Percentiles rank a stretch among this genome's conserved stretches.
These are phyloP conservation scores for Pyralis farinalis DNA, from an alignment of 2,888 invertebrate species.

Conservation along the genomic window DNA sequence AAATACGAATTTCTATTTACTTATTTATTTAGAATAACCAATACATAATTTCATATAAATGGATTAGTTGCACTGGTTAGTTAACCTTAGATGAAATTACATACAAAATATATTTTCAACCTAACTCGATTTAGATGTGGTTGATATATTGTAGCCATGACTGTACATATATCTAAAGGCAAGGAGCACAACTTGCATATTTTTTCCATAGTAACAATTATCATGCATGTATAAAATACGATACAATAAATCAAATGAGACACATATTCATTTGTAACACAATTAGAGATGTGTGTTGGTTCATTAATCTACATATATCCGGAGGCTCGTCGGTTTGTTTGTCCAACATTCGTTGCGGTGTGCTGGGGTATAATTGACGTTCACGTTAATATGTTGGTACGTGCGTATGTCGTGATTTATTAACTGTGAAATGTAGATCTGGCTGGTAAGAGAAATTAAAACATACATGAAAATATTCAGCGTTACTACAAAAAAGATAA, in stretches of 20 bases:
- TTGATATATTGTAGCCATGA: too few species aligned
- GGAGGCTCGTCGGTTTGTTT: constrained; percentile 54
- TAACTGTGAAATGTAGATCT: constrained; percentile 19
- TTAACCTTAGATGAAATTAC: too few species aligned
- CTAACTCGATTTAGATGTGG: too few species aligned
- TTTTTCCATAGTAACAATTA: neutral
- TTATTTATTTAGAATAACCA: too few species aligned
- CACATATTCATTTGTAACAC: constrained; percentile 65
- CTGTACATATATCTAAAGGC: too few species aligned
- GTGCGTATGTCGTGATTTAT: constrained; percentile 33
- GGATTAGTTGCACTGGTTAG: too few species aligned
- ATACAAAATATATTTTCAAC: too few species aligned
- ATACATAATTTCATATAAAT: too few species aligned
- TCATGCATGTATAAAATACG: constrained; percentile 30
- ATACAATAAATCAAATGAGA: constrained; percentile 45
- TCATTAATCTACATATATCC: constrained; percentile 69
- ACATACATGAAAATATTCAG: too few species aligned
- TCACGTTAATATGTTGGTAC: constrained; percentile 37
- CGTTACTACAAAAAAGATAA: too few species aligned
- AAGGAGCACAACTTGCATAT: too few species aligned
- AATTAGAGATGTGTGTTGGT: constrained; percentile 60
- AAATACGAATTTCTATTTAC: too few species aligned
- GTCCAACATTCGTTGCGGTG: constrained; percentile 39
- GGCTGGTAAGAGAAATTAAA: neutral
- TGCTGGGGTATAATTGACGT: constrained; percentile 25